Conservation (phyloP, 1,140 invertebrate species). For the Cepaea nemoralis region DNA sequence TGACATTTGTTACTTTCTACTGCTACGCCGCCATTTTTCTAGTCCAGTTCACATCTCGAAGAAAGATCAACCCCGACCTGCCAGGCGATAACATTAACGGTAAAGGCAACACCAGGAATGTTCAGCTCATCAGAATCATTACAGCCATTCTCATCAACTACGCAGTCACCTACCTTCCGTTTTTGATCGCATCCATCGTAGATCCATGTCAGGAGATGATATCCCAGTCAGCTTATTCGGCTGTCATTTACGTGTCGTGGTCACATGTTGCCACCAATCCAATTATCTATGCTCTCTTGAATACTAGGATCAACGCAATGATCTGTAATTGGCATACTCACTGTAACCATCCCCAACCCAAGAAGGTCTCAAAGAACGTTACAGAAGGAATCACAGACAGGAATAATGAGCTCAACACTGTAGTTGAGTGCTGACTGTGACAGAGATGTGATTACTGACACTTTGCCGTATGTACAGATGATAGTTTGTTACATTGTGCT, state of each 20-base stretch:
- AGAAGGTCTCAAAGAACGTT: neutral
- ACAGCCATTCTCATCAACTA: slow-evolving; percentile 45
- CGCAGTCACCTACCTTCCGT: slow-evolving; percentile 44
- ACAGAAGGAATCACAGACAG: neutral
- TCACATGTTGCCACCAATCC: slow-evolving; percentile 45
- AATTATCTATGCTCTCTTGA: slow-evolving; percentile 45
- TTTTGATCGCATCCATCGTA: slow-evolving; percentile 35
- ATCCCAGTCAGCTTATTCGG: slow-evolving; percentile 6
- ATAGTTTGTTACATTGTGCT: no score
- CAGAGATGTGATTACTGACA: no score
- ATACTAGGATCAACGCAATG: neutral
- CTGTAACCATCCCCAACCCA: neutral
- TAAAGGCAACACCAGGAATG: slow-evolving; percentile 16
- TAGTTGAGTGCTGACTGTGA: no score
- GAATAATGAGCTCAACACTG: neutral
- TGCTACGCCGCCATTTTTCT: slow-evolving; percentile 39
- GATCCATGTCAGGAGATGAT: slow-evolving; percentile 40
- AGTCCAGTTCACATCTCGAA: neutral
- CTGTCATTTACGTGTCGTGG: slow-evolving; percentile 48
- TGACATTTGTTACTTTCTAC: slow-evolving; percentile 42
- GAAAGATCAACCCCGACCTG: slow-evolving; percentile 3
- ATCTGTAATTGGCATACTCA: neutral
- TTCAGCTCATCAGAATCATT: slow-evolving; percentile 44
- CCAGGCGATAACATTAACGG: neutral
- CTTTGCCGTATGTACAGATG: no score